phyloP scores from a whole-genome alignment of 2,888 invertebrate species.

The Napeogenes inachia region DNA sequence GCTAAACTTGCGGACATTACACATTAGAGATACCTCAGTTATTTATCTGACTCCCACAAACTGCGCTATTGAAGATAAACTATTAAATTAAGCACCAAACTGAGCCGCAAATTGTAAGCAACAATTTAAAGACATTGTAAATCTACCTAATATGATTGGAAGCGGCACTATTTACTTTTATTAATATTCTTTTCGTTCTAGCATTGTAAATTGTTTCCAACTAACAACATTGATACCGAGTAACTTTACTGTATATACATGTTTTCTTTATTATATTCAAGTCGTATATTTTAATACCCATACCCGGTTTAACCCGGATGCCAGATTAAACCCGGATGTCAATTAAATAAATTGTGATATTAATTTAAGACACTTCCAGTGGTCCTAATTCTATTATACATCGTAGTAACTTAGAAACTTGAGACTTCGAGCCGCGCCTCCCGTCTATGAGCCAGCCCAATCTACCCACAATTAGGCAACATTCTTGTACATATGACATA shows the following conservation, averaged over 20 bases:
- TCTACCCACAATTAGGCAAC: conserved; percentile 52
- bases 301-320: too few relatives aligned
- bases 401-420: conserved; percentile 49
- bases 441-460: conserved; percentile 51
- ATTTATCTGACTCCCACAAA: conserved; percentile 51
- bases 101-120: conserved; percentile 55
- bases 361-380: conserved; percentile 25
- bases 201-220: too few relatives aligned
- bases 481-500: conserved; percentile 24
- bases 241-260: too few relatives aligned
- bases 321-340: too few relatives aligned
- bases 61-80: conserved; percentile 54
- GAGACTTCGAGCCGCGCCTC: conserved; percentile 41
- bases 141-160: conserved; percentile 20
- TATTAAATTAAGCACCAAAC: conserved; percentile 60
- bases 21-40: conserved; percentile 40
- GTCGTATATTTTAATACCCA: too few relatives aligned
- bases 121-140: conserved; percentile 51
- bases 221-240: too few relatives aligned
- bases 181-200: too few relatives aligned
- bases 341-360: too few relatives aligned
- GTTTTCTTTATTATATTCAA: too few relatives aligned
- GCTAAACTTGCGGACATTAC: conserved; percentile 36
- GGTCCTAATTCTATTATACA: conserved; percentile 34
- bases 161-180: conserved; percentile 14